Conservation (phyloP, 2,797 vertebrate genomes). For the Silurus lanzhouensis region DNA sequence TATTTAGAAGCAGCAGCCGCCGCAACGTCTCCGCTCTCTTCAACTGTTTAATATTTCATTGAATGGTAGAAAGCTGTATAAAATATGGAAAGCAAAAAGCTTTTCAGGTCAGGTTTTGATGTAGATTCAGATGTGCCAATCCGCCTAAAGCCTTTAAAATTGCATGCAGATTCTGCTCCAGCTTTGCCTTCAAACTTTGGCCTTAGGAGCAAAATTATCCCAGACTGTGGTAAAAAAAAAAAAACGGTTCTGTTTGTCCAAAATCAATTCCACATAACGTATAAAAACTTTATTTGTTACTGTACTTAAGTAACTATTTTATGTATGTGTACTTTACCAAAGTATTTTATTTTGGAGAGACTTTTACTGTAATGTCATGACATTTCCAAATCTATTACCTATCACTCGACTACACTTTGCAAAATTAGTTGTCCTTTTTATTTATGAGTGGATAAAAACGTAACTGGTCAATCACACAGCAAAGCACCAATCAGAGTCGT, state of each 20-base stretch:
- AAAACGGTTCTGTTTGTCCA: too few species aligned
- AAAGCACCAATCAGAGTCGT: too few species aligned
- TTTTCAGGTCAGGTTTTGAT: constrained; percentile 6
- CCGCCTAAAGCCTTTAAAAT: background rate
- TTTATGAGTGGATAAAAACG: too few species aligned
- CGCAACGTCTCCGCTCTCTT: background rate
- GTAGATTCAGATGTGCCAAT: background rate
- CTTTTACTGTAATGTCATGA: too few species aligned
- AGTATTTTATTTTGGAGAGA: too few species aligned
- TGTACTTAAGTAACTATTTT: too few species aligned
- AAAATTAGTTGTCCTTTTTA: too few species aligned
- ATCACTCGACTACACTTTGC: too few species aligned
- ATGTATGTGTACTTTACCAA: too few species aligned
- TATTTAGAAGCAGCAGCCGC: background rate
- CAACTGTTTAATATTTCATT: constrained; percentile 1
- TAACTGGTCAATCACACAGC: too few species aligned
- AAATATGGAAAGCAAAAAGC: constrained; percentile 6
- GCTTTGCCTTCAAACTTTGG: background rate
- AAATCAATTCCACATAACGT: background rate
- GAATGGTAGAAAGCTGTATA: background rate
- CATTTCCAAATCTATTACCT: too few species aligned
- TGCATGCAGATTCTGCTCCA: background rate
- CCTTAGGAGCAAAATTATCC: background rate
- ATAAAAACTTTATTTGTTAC: too few species aligned
- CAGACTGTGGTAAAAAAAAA: background rate